Evolutionary conservation across 2,797 vertebrate species (phyloP).

Genomic region (Leptatherina wallacei): DNA sequence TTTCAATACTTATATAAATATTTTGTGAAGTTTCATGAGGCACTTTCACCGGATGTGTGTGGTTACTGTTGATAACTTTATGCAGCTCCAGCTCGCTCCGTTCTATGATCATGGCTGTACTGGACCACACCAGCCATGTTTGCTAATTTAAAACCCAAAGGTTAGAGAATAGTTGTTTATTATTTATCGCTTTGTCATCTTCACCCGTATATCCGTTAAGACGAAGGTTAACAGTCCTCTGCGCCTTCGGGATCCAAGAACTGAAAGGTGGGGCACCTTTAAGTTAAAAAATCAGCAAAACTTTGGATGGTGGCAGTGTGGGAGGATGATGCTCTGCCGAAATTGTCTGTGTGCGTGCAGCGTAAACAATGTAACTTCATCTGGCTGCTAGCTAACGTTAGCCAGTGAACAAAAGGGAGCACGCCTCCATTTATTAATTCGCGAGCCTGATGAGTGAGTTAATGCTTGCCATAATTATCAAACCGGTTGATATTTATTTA

Average conservation of each 20-base stretch:
- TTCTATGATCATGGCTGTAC: conserved; percentile 86
- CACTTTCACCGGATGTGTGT: conserved; percentile 69
- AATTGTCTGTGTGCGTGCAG: conserved; percentile 69
- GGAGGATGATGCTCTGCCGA: conserved; percentile 78
- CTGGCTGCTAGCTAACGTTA: conserved; percentile 77
- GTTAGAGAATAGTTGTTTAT: conserved; percentile 82
- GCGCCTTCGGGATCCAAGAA: conserved; percentile 68
- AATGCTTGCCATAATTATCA: conserved; percentile 7
- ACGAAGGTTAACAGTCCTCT: conserved; percentile 62
- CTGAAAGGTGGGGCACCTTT: conserved; percentile 78
- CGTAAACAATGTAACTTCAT: conserved; percentile 85
- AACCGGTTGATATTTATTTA: conserved; percentile 29
- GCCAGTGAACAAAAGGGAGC: conserved; percentile 80
- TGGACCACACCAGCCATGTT: conserved; percentile 88
- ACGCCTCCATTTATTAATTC: conserved; percentile 62
- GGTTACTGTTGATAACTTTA: conserved; percentile 40
- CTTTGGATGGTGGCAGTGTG: conserved; percentile 76
- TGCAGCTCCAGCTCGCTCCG: conserved; percentile 61
- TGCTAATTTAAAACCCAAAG: conserved; percentile 87
- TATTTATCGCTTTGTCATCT: conserved; percentile 78
- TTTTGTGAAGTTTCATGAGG: conserved; percentile 36
- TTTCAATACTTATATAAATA: background rate
- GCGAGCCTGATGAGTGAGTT: conserved; percentile 31
- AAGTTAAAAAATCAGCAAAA: conserved; percentile 73
- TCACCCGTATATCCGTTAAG: conserved; percentile 53